phyloP scores from a whole-genome alignment of 2,113 vertebrate species.

The Psettodes erumei region DNA sequence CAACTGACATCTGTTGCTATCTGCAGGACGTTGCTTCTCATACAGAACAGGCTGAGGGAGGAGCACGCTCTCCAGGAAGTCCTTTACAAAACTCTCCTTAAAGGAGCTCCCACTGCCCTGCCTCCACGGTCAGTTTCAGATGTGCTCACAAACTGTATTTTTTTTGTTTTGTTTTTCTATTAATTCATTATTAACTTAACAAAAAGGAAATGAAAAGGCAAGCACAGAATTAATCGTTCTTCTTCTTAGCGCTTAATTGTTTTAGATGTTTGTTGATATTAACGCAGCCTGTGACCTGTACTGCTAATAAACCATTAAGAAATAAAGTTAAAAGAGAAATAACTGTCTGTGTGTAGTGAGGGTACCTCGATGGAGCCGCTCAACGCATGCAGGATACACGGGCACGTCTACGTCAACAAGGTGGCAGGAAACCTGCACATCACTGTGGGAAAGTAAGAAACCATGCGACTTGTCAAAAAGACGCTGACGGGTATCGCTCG shows the following conservation, averaged over 20 bases:
- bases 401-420: constrained; percentile 96
- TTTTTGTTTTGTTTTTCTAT: too few relatives aligned
- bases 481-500: too few relatives aligned
- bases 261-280: neutral
- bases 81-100: constrained; percentile 94
- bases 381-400: constrained; percentile 92
- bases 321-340: neutral
- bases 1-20: neutral
- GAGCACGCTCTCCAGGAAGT: constrained; percentile 96
- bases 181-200: neutral
- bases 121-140: constrained; percentile 89
- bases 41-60: constrained; percentile 90
- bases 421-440: constrained; percentile 98
- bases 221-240: neutral
- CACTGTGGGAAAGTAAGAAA: constrained; percentile 96
- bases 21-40: constrained; percentile 87
- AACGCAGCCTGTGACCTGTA: neutral
- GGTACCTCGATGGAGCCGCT: constrained; percentile 84
- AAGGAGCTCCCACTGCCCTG: constrained; percentile 88
- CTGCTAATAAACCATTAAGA: neutral
- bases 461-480: neutral
- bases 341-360: constrained; percentile 83
- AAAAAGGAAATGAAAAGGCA: neutral
- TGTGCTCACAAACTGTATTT: neutral
- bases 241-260: neutral